Percentiles rank a stretch among this genome's conserved stretches.
These are phyloP conservation scores for Betta splendens DNA, from an alignment of 2,797 vertebrate genomes.

Conservation along the genomic window DNA sequence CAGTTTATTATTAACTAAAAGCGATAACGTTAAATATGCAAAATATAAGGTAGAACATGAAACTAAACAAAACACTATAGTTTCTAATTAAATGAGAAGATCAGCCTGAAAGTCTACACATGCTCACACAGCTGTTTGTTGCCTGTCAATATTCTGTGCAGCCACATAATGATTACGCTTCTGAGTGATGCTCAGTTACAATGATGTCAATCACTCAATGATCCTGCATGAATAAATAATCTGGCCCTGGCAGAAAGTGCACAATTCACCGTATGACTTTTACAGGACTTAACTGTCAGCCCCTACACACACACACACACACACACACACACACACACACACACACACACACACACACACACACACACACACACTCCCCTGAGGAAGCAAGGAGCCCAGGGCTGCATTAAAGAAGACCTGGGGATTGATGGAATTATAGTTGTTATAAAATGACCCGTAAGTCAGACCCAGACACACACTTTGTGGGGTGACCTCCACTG, in stretches of 20 bases:
- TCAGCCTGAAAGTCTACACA: no score
- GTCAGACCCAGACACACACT: slow-evolving; percentile 40
- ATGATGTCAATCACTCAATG: slow-evolving; percentile 53
- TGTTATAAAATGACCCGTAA: slow-evolving; percentile 41
- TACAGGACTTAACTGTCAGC: background rate
- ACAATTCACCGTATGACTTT: slow-evolving; percentile 25
- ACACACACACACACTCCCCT: slow-evolving; percentile 7
- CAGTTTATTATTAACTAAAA: no score
- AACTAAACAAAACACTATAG: no score
- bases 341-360: slow-evolving; percentile 12
- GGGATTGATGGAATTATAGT: slow-evolving; percentile 48
- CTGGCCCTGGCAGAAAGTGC: slow-evolving; percentile 22
- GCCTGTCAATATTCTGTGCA: slow-evolving; percentile 48
- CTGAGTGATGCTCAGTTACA: slow-evolving; percentile 62
- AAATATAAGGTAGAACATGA: no score
- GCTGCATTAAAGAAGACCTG: slow-evolving; percentile 10
- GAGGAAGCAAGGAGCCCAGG: slow-evolving; percentile 23
- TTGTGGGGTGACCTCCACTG: slow-evolving; percentile 30
- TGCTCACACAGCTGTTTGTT: slow-evolving; percentile 50
- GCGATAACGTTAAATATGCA: no score
- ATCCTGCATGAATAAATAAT: slow-evolving; percentile 43
- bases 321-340: slow-evolving; percentile 14
- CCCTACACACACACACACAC: slow-evolving; percentile 12
- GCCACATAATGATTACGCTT: slow-evolving; percentile 52
- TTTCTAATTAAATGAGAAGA: no score